These are phyloP conservation scores for Tortrix viridana DNA, from an alignment of 2,888 invertebrate species.

Conservation along the genomic window DNA sequence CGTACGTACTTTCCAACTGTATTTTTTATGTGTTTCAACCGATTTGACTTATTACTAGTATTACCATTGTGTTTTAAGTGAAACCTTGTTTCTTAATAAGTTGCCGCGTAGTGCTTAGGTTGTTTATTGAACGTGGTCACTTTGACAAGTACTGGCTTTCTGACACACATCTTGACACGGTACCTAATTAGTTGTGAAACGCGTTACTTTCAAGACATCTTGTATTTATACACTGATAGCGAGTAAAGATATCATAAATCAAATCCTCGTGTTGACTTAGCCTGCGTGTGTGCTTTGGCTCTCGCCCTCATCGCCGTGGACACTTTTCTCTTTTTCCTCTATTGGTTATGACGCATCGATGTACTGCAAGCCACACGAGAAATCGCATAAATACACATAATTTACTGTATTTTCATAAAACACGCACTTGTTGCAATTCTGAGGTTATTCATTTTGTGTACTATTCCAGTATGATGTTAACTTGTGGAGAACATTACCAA, in stretches of 20 bases:
- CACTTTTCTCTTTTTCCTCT: constrained; percentile 59
- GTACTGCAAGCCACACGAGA: constrained; percentile 54
- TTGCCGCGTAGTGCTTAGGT: constrained; percentile 63
- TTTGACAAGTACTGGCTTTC: constrained; percentile 71
- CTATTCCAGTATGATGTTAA: background rate
- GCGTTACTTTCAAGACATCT: constrained; percentile 43
- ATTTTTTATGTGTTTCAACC: constrained; percentile 56
- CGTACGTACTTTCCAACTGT: constrained; percentile 63
- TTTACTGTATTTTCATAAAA: constrained; percentile 33
- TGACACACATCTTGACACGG: constrained; percentile 67
- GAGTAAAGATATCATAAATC: constrained; percentile 25
- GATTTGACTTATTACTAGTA: constrained; percentile 49
- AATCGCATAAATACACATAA: constrained; percentile 51
- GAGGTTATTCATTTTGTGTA: constrained; percentile 17
- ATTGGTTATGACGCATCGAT: constrained; percentile 68
- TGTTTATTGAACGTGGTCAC: constrained; percentile 80
- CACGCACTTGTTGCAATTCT: constrained; percentile 30
- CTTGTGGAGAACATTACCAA: background rate
- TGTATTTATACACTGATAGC: constrained; percentile 39
- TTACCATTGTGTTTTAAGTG: constrained; percentile 50
- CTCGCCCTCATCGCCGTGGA: constrained; percentile 43
- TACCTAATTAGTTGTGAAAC: constrained; percentile 60
- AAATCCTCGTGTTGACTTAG: constrained; percentile 30
- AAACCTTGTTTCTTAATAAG: constrained; percentile 53
- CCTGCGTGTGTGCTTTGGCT: constrained; percentile 6